phyloP scores from a whole-genome alignment of 2,888 invertebrate species.

The Latrodectus elegans region DNA sequence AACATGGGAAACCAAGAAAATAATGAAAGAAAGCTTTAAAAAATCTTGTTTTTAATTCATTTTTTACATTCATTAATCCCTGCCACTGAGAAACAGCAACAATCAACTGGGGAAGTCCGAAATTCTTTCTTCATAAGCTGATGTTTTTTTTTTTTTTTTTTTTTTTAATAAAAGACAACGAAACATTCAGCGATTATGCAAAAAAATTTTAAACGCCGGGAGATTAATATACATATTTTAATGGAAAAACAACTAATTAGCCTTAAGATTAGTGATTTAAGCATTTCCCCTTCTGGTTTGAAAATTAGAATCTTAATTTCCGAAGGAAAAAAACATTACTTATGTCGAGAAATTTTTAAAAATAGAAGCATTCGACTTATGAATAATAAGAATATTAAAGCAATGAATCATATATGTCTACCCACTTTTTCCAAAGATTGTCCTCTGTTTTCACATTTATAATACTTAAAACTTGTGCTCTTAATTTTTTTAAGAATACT shows the following conservation, averaged over 20 bases:
- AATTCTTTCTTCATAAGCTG: background rate
- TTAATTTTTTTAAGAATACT: no score
- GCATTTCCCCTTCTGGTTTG: background rate
- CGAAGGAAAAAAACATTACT: background rate
- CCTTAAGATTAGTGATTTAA: constrained; percentile 2
- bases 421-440: background rate
- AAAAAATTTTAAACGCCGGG: background rate
- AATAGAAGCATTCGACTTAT: background rate
- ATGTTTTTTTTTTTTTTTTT: background rate
- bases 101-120: constrained; percentile 19
- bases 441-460: background rate
- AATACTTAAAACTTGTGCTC: background rate
- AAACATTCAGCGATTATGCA: background rate
- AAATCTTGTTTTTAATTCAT: no score
- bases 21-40: no score
- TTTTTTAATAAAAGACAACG: background rate
- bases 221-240: background rate
- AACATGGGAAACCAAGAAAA: no score
- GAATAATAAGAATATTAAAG: background rate
- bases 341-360: background rate
- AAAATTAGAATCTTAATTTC: constrained; percentile 3
- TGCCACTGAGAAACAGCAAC: constrained; percentile 27
- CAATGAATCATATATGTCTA: background rate
- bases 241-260: constrained; percentile 3
- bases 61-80: constrained; percentile 27